Conservation (phyloP, 2,113 vertebrate genomes). For the Rhinichthys klamathensis region DNA sequence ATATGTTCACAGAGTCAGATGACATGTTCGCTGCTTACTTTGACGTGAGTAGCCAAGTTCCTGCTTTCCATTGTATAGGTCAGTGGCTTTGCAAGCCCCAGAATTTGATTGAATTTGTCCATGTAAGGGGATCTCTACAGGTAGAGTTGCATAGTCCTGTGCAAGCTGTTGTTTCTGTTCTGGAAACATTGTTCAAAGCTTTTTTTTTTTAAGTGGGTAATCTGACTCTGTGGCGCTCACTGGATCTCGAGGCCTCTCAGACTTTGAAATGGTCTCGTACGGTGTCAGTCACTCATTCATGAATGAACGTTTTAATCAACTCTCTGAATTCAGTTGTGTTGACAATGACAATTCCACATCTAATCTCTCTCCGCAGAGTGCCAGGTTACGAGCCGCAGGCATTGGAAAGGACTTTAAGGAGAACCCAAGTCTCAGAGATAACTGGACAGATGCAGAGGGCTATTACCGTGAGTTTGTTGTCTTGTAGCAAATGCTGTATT, state of each 20-base stretch:
- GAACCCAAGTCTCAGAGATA: constrained; percentile 98
- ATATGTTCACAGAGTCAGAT: constrained; percentile 99
- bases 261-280: neutral
- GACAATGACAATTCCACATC: constrained; percentile 4
- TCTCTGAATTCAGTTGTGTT: constrained; percentile 1
- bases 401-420: constrained; percentile 99
- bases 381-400: constrained; percentile 93
- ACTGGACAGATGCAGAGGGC: constrained; percentile 98
- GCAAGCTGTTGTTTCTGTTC: constrained; percentile 42
- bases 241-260: constrained; percentile 10
- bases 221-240: constrained; percentile 11
- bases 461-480: constrained; percentile 89
- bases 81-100: constrained; percentile 44
- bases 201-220: constrained; percentile 41
- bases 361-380: constrained; percentile 79
- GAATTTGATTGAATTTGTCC: constrained; percentile 51
- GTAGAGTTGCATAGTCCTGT: constrained; percentile 45
- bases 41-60: constrained; percentile 55
- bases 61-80: constrained; percentile 40
- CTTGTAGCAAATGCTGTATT: neutral
- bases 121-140: constrained; percentile 52
- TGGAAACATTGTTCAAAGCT: constrained; percentile 37
- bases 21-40: constrained; percentile 92
- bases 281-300: constrained; percentile 11
- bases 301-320: constrained; percentile 18